Conservation (phyloP, 2,888 invertebrate species). For the Quadroppia sp. region DNA sequence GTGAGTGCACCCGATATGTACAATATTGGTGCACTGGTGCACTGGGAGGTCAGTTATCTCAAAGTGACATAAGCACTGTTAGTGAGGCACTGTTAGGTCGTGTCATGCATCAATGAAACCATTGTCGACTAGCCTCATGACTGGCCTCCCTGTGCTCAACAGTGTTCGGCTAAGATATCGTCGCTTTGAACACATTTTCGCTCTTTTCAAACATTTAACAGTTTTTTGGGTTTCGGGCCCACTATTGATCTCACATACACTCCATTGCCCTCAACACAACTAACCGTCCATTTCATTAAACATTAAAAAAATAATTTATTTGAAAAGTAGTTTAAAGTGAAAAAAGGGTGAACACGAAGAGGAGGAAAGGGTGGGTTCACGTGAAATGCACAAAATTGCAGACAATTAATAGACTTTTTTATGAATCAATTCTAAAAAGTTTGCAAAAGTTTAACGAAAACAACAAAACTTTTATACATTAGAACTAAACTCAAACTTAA, state of each 20-base stretch:
- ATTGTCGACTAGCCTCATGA: slow-evolving; percentile 11
- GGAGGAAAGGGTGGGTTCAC: too few relatives aligned
- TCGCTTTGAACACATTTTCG: slow-evolving; percentile 17
- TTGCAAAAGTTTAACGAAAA: too few relatives aligned
- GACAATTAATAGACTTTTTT: too few relatives aligned
- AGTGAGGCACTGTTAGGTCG: slow-evolving; percentile 5
- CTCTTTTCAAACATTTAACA: slow-evolving; percentile 27
- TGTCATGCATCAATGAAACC: slow-evolving; percentile 33
- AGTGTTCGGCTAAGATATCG: slow-evolving; percentile 35
- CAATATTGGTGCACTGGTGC: slow-evolving; percentile 18
- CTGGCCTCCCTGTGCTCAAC: slow-evolving; percentile 1
- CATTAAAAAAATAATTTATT: background rate
- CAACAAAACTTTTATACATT: too few relatives aligned
- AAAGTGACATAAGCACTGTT: slow-evolving; percentile 13
- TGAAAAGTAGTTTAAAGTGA: slow-evolving; percentile 15
- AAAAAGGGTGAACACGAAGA: too few relatives aligned
- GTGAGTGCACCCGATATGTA: slow-evolving; percentile 15
- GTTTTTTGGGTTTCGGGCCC: slow-evolving; percentile 25
- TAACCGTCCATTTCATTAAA: too few relatives aligned
- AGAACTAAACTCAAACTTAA: too few relatives aligned
- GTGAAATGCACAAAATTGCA: too few relatives aligned
- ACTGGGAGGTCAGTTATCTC: slow-evolving; percentile 35
- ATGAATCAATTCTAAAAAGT: too few relatives aligned
- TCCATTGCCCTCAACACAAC: background rate
- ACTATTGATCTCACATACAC: background rate